phyloP scores from a whole-genome alignment of 2,888 invertebrate species.

The Netelia inedita region DNA sequence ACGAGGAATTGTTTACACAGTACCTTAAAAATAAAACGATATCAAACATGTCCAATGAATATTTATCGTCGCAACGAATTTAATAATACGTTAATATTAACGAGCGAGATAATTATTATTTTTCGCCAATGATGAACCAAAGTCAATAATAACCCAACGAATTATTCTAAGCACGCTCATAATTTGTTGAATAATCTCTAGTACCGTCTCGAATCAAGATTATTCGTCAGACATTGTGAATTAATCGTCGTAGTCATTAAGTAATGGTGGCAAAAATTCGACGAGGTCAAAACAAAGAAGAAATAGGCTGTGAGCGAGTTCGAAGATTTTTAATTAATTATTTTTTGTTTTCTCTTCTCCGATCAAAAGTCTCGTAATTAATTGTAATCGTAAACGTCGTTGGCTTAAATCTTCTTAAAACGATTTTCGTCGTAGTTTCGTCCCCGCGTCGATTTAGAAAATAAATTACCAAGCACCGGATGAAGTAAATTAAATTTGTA shows the following conservation, averaged over 20 bases:
- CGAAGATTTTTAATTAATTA: no score
- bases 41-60: neutral
- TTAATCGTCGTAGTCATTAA: no score
- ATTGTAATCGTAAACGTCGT: no score
- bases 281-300: no score
- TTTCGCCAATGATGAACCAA: slow-evolving; percentile 3
- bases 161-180: neutral
- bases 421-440: no score
- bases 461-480: slow-evolving; percentile 16
- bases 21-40: neutral
- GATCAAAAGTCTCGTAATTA: no score
- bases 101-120: slow-evolving; percentile 15
- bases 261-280: no score
- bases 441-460: no score
- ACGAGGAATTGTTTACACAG: slow-evolving; percentile 25
- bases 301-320: no score
- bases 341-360: no score
- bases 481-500: slow-evolving; percentile 61
- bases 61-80: slow-evolving; percentile 19
- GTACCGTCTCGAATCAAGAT: slow-evolving; percentile 16
- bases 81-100: slow-evolving; percentile 15
- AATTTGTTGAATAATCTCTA: slow-evolving; percentile 15
- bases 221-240: no score
- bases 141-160: neutral
- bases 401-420: no score